A percentile compares a stretch with the other conserved stretches of the same genome.
Conservation (phyloP, 2,113 vertebrate species). For the Tupaia tana region DNA sequence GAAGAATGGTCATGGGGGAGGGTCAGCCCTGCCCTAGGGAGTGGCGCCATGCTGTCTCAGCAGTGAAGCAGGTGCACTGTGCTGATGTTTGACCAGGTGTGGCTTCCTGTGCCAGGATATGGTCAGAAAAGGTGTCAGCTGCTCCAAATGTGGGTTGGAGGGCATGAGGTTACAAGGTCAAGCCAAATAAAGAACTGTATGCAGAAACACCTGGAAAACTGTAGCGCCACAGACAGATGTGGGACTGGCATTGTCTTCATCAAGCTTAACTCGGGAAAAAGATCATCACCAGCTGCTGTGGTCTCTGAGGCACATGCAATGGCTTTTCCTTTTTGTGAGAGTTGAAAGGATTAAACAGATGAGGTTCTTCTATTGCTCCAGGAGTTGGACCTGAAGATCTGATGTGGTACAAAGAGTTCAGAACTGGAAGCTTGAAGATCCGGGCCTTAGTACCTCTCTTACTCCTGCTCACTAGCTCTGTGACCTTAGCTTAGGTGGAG, state of each 20-base stretch:
- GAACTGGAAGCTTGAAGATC: neutral
- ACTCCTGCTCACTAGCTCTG: neutral
- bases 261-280: neutral
- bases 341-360: neutral
- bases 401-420: neutral
- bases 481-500: neutral
- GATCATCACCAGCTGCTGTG: neutral
- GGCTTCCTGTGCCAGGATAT: constrained; percentile 12
- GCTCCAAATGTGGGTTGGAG: constrained; percentile 30
- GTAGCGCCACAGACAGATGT: neutral
- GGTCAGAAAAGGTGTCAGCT: neutral
- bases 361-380: neutral
- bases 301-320: neutral
- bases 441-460: neutral
- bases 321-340: neutral
- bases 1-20: neutral
- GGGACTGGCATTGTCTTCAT: neutral
- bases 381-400: neutral
- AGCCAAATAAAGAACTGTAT: neutral
- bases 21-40: neutral
- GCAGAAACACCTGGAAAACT: constrained; percentile 21
- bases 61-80: neutral
- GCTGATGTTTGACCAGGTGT: neutral
- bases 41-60: neutral
- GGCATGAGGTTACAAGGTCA: constrained; percentile 35